Evolutionary conservation across 2,797 vertebrate species (phyloP).

Genomic region (Microctenopoma steveboyesi): DNA sequence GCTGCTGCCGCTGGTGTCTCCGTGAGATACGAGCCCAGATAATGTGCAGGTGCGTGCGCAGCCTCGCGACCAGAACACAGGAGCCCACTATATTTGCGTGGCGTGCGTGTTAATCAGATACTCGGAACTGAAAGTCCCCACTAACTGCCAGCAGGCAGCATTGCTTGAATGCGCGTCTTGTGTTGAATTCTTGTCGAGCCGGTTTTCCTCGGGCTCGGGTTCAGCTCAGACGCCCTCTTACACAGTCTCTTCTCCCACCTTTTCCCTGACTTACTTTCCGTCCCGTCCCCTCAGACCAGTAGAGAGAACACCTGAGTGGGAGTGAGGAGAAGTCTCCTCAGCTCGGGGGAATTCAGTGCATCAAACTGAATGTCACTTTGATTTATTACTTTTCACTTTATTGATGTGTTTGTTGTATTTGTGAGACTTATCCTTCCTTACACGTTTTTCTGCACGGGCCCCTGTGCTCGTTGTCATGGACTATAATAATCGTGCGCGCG

Average conservation of each 20-base stretch:
- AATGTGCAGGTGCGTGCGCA: slow-evolving; percentile 43
- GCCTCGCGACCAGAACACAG: not conserved
- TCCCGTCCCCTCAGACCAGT: too few relatives aligned
- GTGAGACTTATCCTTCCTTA: not conserved
- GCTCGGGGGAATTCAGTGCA: not conserved
- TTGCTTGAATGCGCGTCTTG: slow-evolving; percentile 31
- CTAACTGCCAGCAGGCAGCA: slow-evolving; percentile 26
- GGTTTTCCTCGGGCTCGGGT: slow-evolving; percentile 69
- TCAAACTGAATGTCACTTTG: not conserved
- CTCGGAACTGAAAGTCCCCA: slow-evolving; percentile 25
- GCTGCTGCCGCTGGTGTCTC: too few relatives aligned
- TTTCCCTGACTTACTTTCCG: not conserved
- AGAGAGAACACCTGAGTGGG: slow-evolving; percentile 53
- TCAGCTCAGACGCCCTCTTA: slow-evolving; percentile 26
- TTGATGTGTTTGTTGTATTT: not conserved
- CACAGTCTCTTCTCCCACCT: slow-evolving; percentile 5
- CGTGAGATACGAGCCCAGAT: too few relatives aligned
- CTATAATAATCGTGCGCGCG: slow-evolving; percentile 13
- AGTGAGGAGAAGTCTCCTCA: too few relatives aligned
- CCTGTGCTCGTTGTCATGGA: slow-evolving; percentile 6
- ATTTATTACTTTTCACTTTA: not conserved
- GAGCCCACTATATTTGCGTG: slow-evolving; percentile 21
- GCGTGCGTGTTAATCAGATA: slow-evolving; percentile 32
- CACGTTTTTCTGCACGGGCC: slow-evolving; percentile 7
- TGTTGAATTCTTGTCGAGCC: slow-evolving; percentile 71